Evolutionary conservation across 2,888 invertebrate species (phyloP).

Genomic region (Crocallis elinguaria): DNA sequence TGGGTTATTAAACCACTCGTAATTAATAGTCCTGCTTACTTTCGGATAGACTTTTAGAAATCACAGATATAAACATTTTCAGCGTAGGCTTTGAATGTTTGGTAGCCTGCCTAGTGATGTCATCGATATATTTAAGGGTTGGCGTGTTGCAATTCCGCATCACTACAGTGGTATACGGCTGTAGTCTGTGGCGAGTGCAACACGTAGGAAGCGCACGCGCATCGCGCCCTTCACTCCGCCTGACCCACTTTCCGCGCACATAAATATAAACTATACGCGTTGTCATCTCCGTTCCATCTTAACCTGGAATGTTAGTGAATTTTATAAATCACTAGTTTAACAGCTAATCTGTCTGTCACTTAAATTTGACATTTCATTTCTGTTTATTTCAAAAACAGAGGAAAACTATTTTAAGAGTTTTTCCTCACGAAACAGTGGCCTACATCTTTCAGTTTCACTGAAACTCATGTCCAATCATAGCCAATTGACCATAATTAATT

Average conservation of each 20-base stretch:
- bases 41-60: background rate
- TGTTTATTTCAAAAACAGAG: background rate
- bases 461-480: constrained; percentile 4
- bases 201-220: constrained; percentile 67
- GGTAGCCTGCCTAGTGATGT: constrained; percentile 5
- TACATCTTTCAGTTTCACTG: background rate
- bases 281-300: constrained; percentile 36
- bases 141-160: constrained; percentile 36
- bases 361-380: background rate
- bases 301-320: constrained; percentile 25
- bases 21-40: background rate
- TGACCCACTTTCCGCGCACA: constrained; percentile 62
- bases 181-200: constrained; percentile 34
- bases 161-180: constrained; percentile 40
- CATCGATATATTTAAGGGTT: constrained; percentile 30
- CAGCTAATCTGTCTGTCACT: background rate
- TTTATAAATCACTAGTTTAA: background rate
- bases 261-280: constrained; percentile 48
- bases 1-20: background rate
- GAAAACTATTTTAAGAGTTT: background rate
- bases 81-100: background rate
- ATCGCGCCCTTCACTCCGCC: constrained; percentile 64
- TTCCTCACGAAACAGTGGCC: background rate
- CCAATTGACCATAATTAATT: constrained; percentile 19
- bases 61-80: background rate